phyloP scores from a whole-genome alignment of 2,888 invertebrate species.

The Rutpela maculata region DNA sequence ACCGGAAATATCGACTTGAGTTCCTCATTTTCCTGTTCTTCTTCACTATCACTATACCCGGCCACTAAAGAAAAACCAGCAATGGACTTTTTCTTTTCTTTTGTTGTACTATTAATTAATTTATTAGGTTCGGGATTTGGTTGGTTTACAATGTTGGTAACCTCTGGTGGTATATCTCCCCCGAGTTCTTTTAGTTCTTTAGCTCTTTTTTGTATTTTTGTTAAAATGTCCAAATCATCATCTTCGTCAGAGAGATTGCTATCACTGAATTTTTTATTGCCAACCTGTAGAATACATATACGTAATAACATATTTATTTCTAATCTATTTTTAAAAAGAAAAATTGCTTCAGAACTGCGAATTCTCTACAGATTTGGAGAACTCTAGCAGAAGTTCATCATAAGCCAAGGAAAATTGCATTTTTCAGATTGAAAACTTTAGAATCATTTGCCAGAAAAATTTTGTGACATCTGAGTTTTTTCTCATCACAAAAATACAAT shows the following conservation, averaged over 20 bases:
- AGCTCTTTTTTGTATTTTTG: slow-evolving; percentile 72
- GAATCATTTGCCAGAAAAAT: slow-evolving; percentile 55
- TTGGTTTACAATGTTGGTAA: slow-evolving; percentile 63
- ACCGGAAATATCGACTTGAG: slow-evolving; percentile 43
- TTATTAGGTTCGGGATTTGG: slow-evolving; percentile 17
- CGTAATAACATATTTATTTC: not conserved
- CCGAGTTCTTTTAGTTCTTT: slow-evolving; percentile 72
- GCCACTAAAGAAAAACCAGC: slow-evolving; percentile 74
- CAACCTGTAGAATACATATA: not conserved
- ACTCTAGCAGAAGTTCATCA: slow-evolving; percentile 73
- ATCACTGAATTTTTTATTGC: slow-evolving; percentile 35
- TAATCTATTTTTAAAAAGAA: not conserved
- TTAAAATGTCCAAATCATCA: slow-evolving; percentile 72
- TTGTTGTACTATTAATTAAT: not conserved
- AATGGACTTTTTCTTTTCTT: slow-evolving; percentile 50
- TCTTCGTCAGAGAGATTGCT: slow-evolving; percentile 57
- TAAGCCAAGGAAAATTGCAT: slow-evolving; percentile 55
- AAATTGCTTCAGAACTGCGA: slow-evolving; percentile 70
- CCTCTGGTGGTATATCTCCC: slow-evolving; percentile 70
- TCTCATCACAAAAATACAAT: slow-evolving; percentile 52
- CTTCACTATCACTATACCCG: slow-evolving; percentile 77
- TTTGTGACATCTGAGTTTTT: slow-evolving; percentile 41
- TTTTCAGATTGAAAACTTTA: slow-evolving; percentile 74
- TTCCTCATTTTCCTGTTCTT: slow-evolving; percentile 68
- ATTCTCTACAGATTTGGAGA: slow-evolving; percentile 67